Base-by-base conservation (phyloP, 1,140 invertebrate species). In the Leptinotarsa texana region DNA sequence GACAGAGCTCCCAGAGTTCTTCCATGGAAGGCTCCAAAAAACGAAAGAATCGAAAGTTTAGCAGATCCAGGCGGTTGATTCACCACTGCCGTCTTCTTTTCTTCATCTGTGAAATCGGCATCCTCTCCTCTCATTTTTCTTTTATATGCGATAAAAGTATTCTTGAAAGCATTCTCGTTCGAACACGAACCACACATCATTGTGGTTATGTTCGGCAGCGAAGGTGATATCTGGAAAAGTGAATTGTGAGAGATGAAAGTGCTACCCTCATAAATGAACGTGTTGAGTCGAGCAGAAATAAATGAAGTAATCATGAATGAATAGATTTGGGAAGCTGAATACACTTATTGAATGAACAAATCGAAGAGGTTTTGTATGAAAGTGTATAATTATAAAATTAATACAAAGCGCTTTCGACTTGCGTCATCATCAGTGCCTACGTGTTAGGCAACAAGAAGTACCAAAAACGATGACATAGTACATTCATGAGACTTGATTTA, bases 121-220 rank as follows among this genome's bases (percentile, higher is more conserved):
- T 86, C 77, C 33, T 89, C 90, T 72, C 89, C 90, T 48, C 94
- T 87, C 82, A 91, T 80, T 74, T 89, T 89, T 51, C 84, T 88
- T 71, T 87, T 86, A 79, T 93, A 90, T 70, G 84, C 83, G 76
- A 96, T 92, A 80, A 96, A 96, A 62, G 95, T 93, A 61, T 93
- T 93, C 86, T 99, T 99, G 81, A 92, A 96, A 0, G 96, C 96
- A 87, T 99, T 98, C 87, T 99, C 97, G 84, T 95, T 96, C 0
- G 96, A 96, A 82, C 98, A 99, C 1, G 96, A 96, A 1, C 97
- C 97, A 87, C 97, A 99, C 89, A 97, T 96, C 97, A 99, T 98
- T 1, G 97, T 98, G 17, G 94, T 93, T 3, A 98, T 89, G 75
- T 93, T 88, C 1, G 87, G 87, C 51, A 98, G 84, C 48, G 94